Evolutionary conservation across 2,113 vertebrate genomes (phyloP), one percentile per base, ranked within the genome.

Genomic region (Solea solea): DNA sequence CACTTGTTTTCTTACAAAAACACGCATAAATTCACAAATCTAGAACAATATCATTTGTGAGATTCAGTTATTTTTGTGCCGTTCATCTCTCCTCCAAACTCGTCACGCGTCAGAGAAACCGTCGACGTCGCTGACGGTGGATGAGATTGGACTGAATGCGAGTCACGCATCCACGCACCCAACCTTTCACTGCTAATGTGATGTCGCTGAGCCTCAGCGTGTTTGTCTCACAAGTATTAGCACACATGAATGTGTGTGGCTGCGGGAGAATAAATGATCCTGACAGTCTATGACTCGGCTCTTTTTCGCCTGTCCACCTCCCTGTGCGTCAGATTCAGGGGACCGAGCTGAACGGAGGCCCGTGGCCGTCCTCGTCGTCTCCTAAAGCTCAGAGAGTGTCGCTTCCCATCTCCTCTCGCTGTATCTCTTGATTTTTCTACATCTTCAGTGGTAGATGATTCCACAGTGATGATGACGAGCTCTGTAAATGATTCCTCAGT

Each of bases 281-380:
- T 90, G 91, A 90, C 89, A 90, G 86, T 59, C 65, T 76, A 86
- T 84, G 88, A 88, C 88, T 69, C 63, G 71, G 77, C 85, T 77
- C 76, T 87, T 21, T 85, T 90, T 86, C 74, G 83, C 83, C 81
- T 84, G 74, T 88, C 88, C 82, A 63, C 83, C 69, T 85, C 74
- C 74, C 57, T 77, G 69, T 79, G 81, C 45, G 40, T 89, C 87
- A 84, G 68, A 82, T 72, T 71, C 63, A n/a, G 68, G 21, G 62
- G 65, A 61, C 74, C 15, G 56, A 59, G 59, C 46, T 57, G 67
- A 76, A 78, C 10, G 9, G 51, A 51, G 64, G 65, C 69, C 78
- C 64, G 59, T 15, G 78, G 81, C 81, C 57, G 42, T 61, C 55
- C 79, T 71, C 75, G 58, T 68, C 51, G 14, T 13, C 11, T 10